Percentiles rank a stretch among this genome's conserved stretches.
phyloP scores from a whole-genome alignment of 2,113 vertebrate species.

The Sylvicapra grimmia region DNA sequence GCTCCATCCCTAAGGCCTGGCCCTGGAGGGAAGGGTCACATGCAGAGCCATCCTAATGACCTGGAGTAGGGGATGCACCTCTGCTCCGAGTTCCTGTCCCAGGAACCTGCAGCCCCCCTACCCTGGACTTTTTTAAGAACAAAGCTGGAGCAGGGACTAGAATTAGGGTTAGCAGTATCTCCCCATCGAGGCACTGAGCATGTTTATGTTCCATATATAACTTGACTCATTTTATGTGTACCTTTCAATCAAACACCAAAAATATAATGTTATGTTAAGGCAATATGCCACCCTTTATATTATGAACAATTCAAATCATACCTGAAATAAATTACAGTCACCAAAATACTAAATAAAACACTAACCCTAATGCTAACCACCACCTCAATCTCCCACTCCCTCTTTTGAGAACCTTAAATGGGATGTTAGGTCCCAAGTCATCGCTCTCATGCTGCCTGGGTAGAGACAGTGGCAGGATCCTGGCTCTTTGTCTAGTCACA shows the following conservation, averaged over 20 bases:
- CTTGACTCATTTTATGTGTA: not conserved
- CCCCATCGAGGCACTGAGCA: not conserved
- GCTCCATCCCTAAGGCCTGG: not conserved
- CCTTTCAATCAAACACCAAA: constrained; percentile 13
- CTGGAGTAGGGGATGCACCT: no score
- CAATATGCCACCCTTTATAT: not conserved
- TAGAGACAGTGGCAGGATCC: not conserved
- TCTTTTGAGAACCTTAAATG: not conserved
- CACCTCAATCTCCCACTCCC: not conserved
- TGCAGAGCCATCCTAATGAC: not conserved
- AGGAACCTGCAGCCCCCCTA: not conserved
- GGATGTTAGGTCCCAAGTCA: not conserved
- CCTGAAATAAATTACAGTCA: not conserved
- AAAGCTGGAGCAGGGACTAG: not conserved
- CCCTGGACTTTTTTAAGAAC: not conserved
- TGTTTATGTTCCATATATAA: not conserved
- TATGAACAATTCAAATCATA: constrained; percentile 31
- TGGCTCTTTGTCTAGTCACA: not conserved
- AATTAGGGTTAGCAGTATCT: not conserved
- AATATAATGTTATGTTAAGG: not conserved
- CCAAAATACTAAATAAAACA: not conserved
- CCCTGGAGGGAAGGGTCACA: not conserved
- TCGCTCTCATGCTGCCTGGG: not conserved
- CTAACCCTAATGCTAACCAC: not conserved
- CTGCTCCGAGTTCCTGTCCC: not conserved